Conservation (phyloP, 2,888 invertebrate species). For the Psylliodes chrysocephalus region DNA sequence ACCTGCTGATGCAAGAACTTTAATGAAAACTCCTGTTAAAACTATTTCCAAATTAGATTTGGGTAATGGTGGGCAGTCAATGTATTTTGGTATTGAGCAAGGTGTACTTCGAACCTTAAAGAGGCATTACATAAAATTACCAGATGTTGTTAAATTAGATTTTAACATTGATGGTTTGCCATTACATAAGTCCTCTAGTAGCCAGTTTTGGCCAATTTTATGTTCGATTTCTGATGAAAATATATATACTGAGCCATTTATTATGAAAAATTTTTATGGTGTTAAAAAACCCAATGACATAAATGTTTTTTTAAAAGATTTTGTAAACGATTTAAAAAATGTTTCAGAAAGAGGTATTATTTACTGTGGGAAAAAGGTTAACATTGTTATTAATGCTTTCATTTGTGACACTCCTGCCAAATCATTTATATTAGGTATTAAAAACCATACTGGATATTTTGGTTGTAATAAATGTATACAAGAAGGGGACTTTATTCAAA, state of each 20-base stretch:
- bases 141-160: too few relatives aligned
- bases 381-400: not conserved
- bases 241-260: not conserved
- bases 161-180: slow-evolving; percentile 1
- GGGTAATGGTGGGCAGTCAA: too few relatives aligned
- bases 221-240: not conserved
- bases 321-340: not conserved
- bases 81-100: too few relatives aligned
- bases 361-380: not conserved
- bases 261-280: not conserved
- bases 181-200: not conserved
- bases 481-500: not conserved
- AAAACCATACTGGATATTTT: not conserved
- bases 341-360: not conserved
- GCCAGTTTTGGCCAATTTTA: not conserved
- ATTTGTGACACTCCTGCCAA: not conserved
- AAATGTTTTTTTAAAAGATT: not conserved
- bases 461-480: not conserved
- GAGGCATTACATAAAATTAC: too few relatives aligned
- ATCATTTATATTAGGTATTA: not conserved
- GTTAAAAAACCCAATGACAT: not conserved
- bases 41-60: too few relatives aligned
- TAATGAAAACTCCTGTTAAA: too few relatives aligned
- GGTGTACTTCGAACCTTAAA: too few relatives aligned
- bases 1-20: too few relatives aligned